Base-by-base conservation (phyloP, 2,113 vertebrate species). In the Thunnus maccoyii region DNA sequence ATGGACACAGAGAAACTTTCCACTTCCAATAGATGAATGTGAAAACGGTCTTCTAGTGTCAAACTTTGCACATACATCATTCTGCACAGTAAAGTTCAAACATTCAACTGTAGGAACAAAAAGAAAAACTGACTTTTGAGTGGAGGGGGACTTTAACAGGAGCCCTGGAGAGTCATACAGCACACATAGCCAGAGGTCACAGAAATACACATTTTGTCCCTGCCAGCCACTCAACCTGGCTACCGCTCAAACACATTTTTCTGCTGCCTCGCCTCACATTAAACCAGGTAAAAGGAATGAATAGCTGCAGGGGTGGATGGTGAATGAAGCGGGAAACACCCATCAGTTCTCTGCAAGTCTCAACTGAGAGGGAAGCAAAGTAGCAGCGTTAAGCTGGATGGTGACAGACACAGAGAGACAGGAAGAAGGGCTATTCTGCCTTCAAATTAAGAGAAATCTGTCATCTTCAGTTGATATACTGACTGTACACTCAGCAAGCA, bases 241-340 rank as follows among this genome's bases (percentile, higher is more conserved):
- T 1, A 67, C 73, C 6, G 44, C 63, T 64, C 55, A 50, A 50
- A 56, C 32, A 46, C 81, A 82, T 82, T 75, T 85, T 72, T 84
- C 50, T 80, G 77, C 70, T 16, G 85, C 85, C 88, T 83, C 80
- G 50, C 84, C 86, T 83, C 78, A 30, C 79, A 88, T 85, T 77
- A 84, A 90, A 84, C 13, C 32, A 83, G 73, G 69, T 50, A 7
- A 44, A 71, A 88, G 79, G 89, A 92, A 92, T 92, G 93, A 92
- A 75, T 88, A 86, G 86, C 88, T 89, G 77, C 86, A 86, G 91
- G 90, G 84, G 7, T 22, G 80, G 82, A 84, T 51, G 68, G 84
- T 75, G 83, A 82, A 76, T 18, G 83, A 67, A 6, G 84, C 57
- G 57, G 86, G 91, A 89, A 87, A 86, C 89, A 89, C 88, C 90